These are phyloP conservation scores for Parasteatoda lunata DNA, from an alignment of 2,888 invertebrate species.

Conservation along the genomic window DNA sequence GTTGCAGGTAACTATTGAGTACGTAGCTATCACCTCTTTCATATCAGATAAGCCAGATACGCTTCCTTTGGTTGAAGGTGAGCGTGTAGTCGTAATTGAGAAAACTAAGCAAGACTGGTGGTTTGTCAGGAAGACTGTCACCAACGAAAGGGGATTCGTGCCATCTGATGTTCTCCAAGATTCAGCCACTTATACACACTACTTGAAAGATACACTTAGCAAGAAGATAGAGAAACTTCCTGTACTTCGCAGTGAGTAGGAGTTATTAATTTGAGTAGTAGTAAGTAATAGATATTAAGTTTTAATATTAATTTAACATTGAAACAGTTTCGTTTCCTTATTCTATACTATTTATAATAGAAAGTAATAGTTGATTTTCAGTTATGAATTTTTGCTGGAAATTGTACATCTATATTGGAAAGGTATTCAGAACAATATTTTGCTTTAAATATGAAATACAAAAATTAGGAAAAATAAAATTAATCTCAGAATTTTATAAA, in stretches of 20 bases:
- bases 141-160: constrained; percentile 95
- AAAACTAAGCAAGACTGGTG: constrained; percentile 93
- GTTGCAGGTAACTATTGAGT: constrained; percentile 81
- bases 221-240: constrained; percentile 94
- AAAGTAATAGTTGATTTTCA: no score
- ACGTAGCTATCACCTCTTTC: constrained; percentile 84
- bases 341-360: no score
- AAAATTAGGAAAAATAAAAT: no score
- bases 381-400: no score
- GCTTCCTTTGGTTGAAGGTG: constrained; percentile 91
- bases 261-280: not conserved
- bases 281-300: no score
- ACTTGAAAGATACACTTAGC: constrained; percentile 89
- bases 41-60: constrained; percentile 89
- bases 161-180: constrained; percentile 91
- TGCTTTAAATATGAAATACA: no score
- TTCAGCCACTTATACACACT: constrained; percentile 85
- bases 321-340: no score
- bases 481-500: no score
- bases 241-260: constrained; percentile 89
- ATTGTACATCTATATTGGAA: no score
- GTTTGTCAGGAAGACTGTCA: constrained; percentile 91
- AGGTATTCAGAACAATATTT: no score
- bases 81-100: constrained; percentile 88
- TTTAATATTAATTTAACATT: no score